A percentile compares a stretch with the other conserved stretches of the same genome.
phyloP scores from a whole-genome alignment of 2,113 vertebrate genomes.

The Chrysemys picta region DNA sequence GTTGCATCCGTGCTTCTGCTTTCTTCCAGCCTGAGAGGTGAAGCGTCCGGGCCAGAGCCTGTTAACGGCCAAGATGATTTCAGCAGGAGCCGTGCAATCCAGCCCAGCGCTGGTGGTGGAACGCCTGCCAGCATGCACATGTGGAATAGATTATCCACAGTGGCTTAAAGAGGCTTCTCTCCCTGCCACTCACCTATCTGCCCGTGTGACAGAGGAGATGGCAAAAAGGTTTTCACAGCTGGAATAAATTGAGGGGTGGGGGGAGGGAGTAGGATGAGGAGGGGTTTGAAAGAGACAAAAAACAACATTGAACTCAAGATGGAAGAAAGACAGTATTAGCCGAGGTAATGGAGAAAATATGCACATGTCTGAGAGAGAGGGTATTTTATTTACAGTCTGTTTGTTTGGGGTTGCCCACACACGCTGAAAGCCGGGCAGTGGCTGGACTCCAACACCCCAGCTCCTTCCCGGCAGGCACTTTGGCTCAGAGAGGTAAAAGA shows the following conservation, averaged over 20 bases:
- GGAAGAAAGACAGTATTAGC: conserved; percentile 79
- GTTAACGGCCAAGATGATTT: conserved; percentile 6
- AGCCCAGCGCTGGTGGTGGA: conserved; percentile 36
- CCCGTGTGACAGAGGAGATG: conserved; percentile 83
- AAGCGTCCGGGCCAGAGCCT: background rate
- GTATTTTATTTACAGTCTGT: conserved; percentile 69
- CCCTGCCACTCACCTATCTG: conserved; percentile 84
- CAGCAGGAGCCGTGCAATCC: conserved; percentile 23
- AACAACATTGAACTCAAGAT: conserved; percentile 82
- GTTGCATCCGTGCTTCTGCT: background rate
- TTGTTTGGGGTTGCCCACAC: conserved; percentile 72
- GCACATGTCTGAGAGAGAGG: conserved; percentile 57
- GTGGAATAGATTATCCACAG: conserved; percentile 84
- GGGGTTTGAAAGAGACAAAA: conserved; percentile 83
- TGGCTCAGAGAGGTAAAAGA: conserved; percentile 5
- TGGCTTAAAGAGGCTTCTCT: conserved; percentile 80
- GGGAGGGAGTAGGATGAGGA: conserved; percentile 74
- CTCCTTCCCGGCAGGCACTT: conserved; percentile 45
- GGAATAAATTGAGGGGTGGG: conserved; percentile 85
- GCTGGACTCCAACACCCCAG: conserved; percentile 27
- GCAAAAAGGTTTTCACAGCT: conserved; percentile 90
- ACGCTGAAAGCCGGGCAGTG: conserved; percentile 59
- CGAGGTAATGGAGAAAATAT: conserved; percentile 83
- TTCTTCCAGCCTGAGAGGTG: background rate
- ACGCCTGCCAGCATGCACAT: conserved; percentile 74